Evolutionary conservation across 2,113 vertebrate species (phyloP).

Genomic region (Isurus oxyrinchus): DNA sequence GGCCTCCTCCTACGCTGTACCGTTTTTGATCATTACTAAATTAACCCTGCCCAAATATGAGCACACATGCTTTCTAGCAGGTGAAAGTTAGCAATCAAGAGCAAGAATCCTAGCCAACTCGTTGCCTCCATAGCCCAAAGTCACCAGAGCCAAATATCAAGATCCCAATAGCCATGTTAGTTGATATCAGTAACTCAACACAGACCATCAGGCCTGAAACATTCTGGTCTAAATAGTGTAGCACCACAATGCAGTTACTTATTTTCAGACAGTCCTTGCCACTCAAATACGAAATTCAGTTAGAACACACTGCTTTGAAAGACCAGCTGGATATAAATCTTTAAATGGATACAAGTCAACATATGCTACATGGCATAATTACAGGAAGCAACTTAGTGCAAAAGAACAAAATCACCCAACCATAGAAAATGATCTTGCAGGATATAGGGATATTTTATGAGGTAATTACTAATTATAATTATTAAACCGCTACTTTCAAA

Average conservation of each 20-base stretch:
- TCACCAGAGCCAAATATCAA: neutral
- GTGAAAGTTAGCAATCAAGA: neutral
- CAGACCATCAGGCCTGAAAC: neutral
- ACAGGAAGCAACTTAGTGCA: neutral
- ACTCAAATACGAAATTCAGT: neutral
- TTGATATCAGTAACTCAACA: neutral
- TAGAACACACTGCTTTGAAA: neutral
- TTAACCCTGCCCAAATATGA: neutral
- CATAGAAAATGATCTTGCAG: neutral
- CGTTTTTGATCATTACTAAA: neutral
- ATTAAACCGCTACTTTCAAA: neutral
- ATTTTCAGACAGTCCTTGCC: neutral
- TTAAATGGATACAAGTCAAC: neutral
- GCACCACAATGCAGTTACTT: neutral
- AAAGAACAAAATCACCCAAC: neutral
- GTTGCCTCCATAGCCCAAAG: neutral
- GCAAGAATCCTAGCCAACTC: neutral
- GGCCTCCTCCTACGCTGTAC: neutral
- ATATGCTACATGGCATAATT: no score
- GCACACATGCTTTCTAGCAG: neutral
- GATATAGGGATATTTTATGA: neutral
- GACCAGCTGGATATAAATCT: no score
- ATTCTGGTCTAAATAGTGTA: neutral
- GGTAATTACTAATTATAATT: neutral
- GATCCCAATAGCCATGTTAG: neutral